These are phyloP conservation scores for Cebus imitator DNA, from an alignment of 2,113 vertebrate genomes.

Conservation along the genomic window DNA sequence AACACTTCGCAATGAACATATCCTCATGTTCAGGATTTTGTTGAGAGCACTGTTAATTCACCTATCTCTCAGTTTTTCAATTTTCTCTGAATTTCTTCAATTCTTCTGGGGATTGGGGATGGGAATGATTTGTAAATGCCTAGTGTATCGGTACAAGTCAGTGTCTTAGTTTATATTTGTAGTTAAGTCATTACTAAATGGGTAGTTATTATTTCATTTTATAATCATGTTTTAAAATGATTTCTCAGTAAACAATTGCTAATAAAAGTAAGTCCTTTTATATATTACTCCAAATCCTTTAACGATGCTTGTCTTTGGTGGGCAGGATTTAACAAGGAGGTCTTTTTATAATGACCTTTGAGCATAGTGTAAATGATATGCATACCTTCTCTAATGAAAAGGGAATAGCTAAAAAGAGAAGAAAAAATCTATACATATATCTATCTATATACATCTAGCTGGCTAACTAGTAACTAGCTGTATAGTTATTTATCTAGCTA, in stretches of 20 bases:
- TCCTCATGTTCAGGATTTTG: slow-evolving; percentile 33
- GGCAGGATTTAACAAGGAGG: background rate
- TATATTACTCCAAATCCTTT: background rate
- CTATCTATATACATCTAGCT: background rate
- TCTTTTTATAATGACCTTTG: background rate
- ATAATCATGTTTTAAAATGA: slow-evolving; percentile 28
- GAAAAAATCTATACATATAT: background rate
- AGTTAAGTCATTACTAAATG: slow-evolving; percentile 34
- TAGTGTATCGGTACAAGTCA: background rate
- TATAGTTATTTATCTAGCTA: too few relatives aligned
- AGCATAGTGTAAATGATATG: background rate
- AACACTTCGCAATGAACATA: slow-evolving; percentile 35
- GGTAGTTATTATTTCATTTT: slow-evolving; percentile 61
- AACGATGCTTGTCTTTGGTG: background rate
- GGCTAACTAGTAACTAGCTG: background rate
- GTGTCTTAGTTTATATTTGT: background rate
- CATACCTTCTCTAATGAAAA: background rate
- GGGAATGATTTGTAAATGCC: background rate
- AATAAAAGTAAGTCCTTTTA: slow-evolving; percentile 53
- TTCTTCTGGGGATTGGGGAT: background rate
- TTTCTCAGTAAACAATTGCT: slow-evolving; percentile 51
- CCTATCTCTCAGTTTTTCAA: slow-evolving; percentile 29
- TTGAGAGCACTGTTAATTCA: slow-evolving; percentile 47
- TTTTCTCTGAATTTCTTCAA: background rate
- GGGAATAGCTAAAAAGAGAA: background rate